phyloP scores from a whole-genome alignment of 2,113 vertebrate species.

The Poecile atricapillus region DNA sequence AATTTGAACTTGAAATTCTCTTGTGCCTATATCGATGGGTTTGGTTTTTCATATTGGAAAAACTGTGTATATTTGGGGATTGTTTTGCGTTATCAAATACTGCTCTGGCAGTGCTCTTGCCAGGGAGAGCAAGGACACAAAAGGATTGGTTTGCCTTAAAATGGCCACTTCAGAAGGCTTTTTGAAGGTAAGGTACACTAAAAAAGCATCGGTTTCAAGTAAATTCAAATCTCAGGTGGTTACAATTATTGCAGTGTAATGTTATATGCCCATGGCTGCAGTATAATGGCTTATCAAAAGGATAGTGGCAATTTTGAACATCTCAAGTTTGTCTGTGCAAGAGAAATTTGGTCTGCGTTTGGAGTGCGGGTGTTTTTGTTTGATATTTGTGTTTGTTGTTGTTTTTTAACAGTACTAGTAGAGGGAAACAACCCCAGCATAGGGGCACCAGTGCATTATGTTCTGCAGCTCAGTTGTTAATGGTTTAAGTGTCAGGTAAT shows the following conservation, averaged over 20 bases:
- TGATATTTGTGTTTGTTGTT: neutral
- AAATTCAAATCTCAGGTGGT: neutral
- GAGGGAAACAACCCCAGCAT: neutral
- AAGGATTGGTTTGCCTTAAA: neutral
- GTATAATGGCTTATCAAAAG: neutral
- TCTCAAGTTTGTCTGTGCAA: neutral
- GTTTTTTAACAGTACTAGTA: neutral
- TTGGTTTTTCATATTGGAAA: neutral
- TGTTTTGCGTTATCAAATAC: neutral
- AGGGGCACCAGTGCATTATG: no score
- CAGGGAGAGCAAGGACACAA: neutral
- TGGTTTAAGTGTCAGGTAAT: neutral
- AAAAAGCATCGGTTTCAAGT: neutral
- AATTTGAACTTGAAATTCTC: neutral
- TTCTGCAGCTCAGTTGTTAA: neutral
- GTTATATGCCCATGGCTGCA: neutral
- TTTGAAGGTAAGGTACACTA: neutral
- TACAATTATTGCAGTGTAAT: neutral
- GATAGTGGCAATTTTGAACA: neutral
- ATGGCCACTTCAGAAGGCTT: neutral
- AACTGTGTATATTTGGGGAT: neutral
- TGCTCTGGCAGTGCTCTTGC: neutral
- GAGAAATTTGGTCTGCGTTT: neutral
- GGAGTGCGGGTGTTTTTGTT: neutral
- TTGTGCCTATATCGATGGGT: neutral